Base-by-base conservation (phyloP, 2,888 invertebrate genomes). In the Sipunculus nudus region DNA sequence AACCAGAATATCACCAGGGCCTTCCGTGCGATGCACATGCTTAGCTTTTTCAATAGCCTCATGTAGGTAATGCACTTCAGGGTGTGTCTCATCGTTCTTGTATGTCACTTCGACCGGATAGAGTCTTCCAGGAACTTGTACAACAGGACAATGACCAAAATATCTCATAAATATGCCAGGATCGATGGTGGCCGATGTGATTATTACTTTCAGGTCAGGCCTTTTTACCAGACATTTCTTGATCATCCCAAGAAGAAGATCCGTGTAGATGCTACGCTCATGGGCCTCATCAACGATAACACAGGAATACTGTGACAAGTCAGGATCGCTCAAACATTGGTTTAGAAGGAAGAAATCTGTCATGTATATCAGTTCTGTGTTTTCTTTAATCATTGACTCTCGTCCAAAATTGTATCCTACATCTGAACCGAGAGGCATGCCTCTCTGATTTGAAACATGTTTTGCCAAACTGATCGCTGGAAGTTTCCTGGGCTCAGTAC, bases 251-350 rank as follows among this genome's bases (percentile, higher is more conserved):
- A 84, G 63, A 23, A 84, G 68, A n/a, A 84, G 63, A 55, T 84
- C 84, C 3, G 82, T 81, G 55, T 76, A 73, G 19, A 83, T 75
- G 49, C 78, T 81, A 60, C 84, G 64, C 63, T 83, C 83, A 67
- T 84, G 83, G 3, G 82, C 83, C 69, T 84, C 83, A 64, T 84
- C 84, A 45, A 84, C 75, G 2, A 84, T 74, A 19, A 84, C 72
- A 53, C 72, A 70, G 13, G 70, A 63, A 58, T 73, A 70, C 38
- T 69, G 43, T 1, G 66, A 61, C 26, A 84, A 68, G 4, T 61
- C 32, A 8, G 61, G 66, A 60, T 81, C 80, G 39, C 65, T 59
- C 10, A 79, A 63, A 55, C 75, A 78, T 59, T 79, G 79, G 55
- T 82, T 80, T 23, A 84, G 66, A 49, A 84, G 68, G 1, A 77